Conservation (phyloP, 2,888 invertebrate species). For the Podotricha telesiphe region DNA sequence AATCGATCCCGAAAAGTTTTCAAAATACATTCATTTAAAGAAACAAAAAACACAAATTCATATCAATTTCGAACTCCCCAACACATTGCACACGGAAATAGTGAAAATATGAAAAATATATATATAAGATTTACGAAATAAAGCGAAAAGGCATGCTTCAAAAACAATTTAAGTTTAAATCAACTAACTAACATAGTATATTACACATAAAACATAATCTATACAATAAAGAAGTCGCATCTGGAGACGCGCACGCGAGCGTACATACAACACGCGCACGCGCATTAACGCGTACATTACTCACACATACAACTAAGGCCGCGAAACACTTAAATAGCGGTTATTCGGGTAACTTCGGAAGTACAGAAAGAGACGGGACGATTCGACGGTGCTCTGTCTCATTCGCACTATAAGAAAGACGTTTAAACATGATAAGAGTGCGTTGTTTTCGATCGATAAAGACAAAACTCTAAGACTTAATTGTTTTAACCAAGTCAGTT, state of each 20-base stretch:
- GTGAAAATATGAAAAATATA: slow-evolving; percentile 4
- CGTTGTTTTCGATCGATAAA: no score
- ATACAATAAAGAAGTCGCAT: neutral
- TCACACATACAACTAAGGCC: slow-evolving; percentile 32
- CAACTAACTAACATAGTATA: neutral
- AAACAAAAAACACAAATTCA: neutral
- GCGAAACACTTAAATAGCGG: slow-evolving; percentile 42
- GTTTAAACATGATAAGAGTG: no score
- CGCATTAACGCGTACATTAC: neutral
- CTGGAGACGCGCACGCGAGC: no score
- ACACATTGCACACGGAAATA: slow-evolving; percentile 27
- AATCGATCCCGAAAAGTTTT: neutral
- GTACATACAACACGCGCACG: neutral
- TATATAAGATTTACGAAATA: slow-evolving; percentile 3
- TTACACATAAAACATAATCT: slow-evolving; percentile 13
- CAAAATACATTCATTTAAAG: neutral
- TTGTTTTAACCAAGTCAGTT: no score
- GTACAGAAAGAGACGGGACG: slow-evolving; percentile 27
- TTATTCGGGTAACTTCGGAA: slow-evolving; percentile 39
- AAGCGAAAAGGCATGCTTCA: slow-evolving; percentile 33
- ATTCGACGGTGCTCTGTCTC: slow-evolving; percentile 15
- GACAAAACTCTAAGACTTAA: neutral
- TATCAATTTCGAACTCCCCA: slow-evolving; percentile 9
- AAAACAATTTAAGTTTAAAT: slow-evolving; percentile 6
- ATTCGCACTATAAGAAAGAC: neutral